Evolutionary conservation across 2,113 vertebrate genomes (phyloP).

Genomic region (Porphyrio hochstetteri): DNA sequence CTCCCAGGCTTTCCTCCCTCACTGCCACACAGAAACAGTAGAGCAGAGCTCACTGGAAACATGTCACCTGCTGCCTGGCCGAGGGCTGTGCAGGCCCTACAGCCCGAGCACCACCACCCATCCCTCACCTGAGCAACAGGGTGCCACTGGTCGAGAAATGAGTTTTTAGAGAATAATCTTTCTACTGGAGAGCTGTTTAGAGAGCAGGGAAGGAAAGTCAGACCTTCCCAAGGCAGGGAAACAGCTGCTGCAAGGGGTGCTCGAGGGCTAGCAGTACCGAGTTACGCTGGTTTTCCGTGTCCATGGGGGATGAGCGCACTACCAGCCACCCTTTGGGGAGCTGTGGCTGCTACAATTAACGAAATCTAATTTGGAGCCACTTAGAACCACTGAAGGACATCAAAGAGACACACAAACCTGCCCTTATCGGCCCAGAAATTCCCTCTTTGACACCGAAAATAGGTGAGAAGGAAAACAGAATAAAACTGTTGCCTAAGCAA

Average conservation of each 20-base stretch:
- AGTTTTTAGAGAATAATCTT: not conserved
- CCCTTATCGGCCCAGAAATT: not conserved
- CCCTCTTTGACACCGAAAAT: not conserved
- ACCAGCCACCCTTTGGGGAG: not conserved
- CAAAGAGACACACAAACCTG: not conserved
- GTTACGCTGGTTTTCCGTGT: fast-evolving
- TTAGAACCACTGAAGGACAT: not conserved
- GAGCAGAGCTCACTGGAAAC: not conserved
- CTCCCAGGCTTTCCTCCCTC: not conserved
- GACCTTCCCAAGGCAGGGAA: not conserved
- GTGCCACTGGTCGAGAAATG: not conserved
- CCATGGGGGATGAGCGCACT: fast-evolving
- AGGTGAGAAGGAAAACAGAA: not conserved
- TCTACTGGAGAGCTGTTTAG: not conserved
- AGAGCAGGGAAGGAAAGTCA: not conserved
- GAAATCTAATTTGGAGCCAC: not conserved
- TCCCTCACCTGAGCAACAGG: not conserved
- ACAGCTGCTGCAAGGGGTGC: fast-evolving
- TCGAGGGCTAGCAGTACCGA: not conserved
- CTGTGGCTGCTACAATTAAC: fast-evolving
- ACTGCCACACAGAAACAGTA: fast-evolving
- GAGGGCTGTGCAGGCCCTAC: not conserved
- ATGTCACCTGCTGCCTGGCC: not conserved
- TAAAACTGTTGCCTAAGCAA: not conserved
- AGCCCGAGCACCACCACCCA: not conserved